Evolutionary conservation across 2,797 vertebrate genomes (phyloP).

Genomic region (Parotocinclus haroldoi): DNA sequence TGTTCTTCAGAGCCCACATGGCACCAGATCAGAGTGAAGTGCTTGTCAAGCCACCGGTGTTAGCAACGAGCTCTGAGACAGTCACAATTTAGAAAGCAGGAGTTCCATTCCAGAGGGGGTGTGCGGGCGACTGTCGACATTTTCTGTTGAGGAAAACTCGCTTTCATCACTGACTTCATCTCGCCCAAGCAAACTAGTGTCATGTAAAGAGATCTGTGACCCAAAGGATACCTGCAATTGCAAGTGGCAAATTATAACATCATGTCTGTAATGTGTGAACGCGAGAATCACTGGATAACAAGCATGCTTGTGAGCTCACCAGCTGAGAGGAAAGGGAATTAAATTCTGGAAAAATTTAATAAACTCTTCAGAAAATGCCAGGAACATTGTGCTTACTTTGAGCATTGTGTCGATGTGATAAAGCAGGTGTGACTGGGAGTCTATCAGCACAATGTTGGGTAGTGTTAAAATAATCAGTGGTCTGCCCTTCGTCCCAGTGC

Average conservation of each 20-base stretch:
- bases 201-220: conserved; percentile 58
- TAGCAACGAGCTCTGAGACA: conserved; percentile 55
- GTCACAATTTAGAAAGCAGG: conserved; percentile 61
- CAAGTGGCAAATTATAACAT: conserved; percentile 50
- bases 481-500: conserved; percentile 54
- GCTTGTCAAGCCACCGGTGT: conserved; percentile 61
- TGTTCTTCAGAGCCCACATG: conserved; percentile 37
- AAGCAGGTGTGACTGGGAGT: conserved; percentile 61
- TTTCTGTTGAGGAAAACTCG: conserved; percentile 66
- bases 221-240: conserved; percentile 49
- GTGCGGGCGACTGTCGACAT: conserved; percentile 70
- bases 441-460: conserved; percentile 45
- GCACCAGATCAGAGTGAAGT: conserved; percentile 58
- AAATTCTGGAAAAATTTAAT: conserved; percentile 54
- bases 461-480: conserved; percentile 43
- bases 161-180: conserved; percentile 73
- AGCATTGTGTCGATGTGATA: conserved; percentile 58
- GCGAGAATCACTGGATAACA: conserved; percentile 40
- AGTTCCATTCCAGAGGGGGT: conserved; percentile 62
- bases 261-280: conserved; percentile 46
- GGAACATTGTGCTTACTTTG: conserved; percentile 43
- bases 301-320: not conserved
- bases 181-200: conserved; percentile 74
- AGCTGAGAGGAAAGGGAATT: conserved; percentile 25
- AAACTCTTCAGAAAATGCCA: conserved; percentile 61